A percentile compares a stretch with the other conserved stretches of the same genome.
Conservation (phyloP, 2,888 invertebrate species). For the Agapetus fuscipes region DNA sequence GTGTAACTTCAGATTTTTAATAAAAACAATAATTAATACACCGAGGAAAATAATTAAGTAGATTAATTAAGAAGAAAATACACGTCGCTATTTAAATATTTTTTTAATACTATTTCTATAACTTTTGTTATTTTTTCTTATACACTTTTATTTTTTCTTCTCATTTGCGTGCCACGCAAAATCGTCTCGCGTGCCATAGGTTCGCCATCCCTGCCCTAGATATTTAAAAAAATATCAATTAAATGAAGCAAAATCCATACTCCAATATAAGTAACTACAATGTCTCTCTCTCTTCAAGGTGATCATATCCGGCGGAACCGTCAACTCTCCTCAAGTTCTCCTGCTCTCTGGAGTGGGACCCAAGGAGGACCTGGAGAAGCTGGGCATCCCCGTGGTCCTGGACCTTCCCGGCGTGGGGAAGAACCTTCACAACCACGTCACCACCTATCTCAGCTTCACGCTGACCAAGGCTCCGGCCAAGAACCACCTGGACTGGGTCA, state of each 20-base stretch:
- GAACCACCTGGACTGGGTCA: conserved; percentile 51
- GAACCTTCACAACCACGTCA: conserved; percentile 61
- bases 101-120: no score
- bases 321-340: conserved; percentile 59
- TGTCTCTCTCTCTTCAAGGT: no score
- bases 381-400: conserved; percentile 49
- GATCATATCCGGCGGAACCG: conserved; percentile 51
- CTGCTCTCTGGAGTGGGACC: conserved; percentile 60
- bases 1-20: no score
- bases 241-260: conserved; percentile 5
- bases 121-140: no score
- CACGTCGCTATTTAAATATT: no score
- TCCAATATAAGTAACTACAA: neutral
- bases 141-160: no score
- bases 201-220: no score
- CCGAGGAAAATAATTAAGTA: no score
- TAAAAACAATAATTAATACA: no score
- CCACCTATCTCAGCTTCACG: conserved; percentile 47
- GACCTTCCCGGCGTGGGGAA: conserved; percentile 59
- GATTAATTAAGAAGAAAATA: no score
- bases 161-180: no score
- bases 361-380: conserved; percentile 45
- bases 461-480: conserved; percentile 41
- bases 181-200: no score
- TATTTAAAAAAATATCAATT: neutral